Evolutionary conservation across 2,888 invertebrate genomes (phyloP), one percentile per base, ranked within the genome.

Genomic region (Melanotus villosus): DNA sequence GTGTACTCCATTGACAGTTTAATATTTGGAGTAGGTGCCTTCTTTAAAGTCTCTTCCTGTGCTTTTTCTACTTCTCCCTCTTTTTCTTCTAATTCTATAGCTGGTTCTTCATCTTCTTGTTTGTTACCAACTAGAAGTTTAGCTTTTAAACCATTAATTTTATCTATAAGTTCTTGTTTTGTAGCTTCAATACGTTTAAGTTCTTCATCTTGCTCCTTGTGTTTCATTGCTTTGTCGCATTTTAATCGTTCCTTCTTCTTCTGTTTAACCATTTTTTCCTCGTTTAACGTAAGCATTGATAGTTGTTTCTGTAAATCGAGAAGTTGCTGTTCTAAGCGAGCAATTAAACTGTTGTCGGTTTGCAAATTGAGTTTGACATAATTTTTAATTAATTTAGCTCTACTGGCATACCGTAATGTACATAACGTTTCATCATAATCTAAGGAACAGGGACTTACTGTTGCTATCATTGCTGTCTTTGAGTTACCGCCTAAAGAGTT

Each of bases 351-450:
- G 85, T 98, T 97, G 77, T 99, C 98, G 0, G 98, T 97, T 84
- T 99, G 99, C 82, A 97, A 97, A 84, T 99, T 99, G 71, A 99
- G 93, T 79, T 94, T 92, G 65, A 98, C 98, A 77, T 93, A 92
- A 86, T 99, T 99, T 84, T 96, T 94, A 74, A 99, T 99, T 82
- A 95, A 97, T 87, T 99, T 99, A 9, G 99, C 98, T 60, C 99
- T 90, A 86, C 96, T 97, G 0, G 99, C 99, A 86, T 99, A 99
- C 0, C 99, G 90, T 65, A 99, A 87, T 0, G 99, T 98, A 80
- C 97, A 98, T 74, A 99, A 93, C 0, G 97, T 97, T 84, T 99
- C 99, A 81, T 99, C 98, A 82, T 96, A 98, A 86, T 99, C 99
- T 70, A 92, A 88, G 80, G 96, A 96, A 0, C 98, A 96, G 1